Percentiles rank a stretch among this genome's conserved stretches.
phyloP scores from a whole-genome alignment of 2,797 vertebrate species.

The Hoplostethus atlanticus region DNA sequence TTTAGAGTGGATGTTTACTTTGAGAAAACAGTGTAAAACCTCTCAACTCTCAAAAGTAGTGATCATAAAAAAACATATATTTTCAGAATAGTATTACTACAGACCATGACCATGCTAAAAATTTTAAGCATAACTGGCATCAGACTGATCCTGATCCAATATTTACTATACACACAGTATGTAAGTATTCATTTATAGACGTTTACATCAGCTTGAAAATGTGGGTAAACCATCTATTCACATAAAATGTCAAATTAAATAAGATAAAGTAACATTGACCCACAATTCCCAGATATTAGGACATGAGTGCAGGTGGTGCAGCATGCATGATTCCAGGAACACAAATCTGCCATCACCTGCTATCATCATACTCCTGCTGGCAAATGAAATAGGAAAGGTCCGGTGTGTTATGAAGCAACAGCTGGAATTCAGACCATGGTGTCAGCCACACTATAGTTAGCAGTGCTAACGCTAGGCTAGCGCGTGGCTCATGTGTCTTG shows the following conservation, averaged over 20 bases:
- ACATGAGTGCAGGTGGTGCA: constrained; percentile 51
- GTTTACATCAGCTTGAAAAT: too few relatives aligned
- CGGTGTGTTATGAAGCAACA: constrained; percentile 41
- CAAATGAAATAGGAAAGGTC: constrained; percentile 42
- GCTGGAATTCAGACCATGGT: constrained; percentile 65
- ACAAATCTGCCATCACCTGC: constrained; percentile 44
- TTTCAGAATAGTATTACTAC: too few relatives aligned
- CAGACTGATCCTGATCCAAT: too few relatives aligned
- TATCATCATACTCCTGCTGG: constrained; percentile 40
- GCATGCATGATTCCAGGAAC: constrained; percentile 19
- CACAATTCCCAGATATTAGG: constrained; percentile 3
- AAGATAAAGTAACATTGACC: constrained; percentile 1
- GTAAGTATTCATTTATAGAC: too few relatives aligned
- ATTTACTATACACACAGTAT: too few relatives aligned
- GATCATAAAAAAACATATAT: too few relatives aligned
- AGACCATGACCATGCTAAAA: too few relatives aligned
- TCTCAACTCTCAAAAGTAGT: too few relatives aligned
- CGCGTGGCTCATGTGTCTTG: constrained; percentile 58
- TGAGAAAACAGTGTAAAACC: too few relatives aligned
- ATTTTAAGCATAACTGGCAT: too few relatives aligned
- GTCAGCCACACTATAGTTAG: constrained; percentile 75
- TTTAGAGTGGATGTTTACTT: too few relatives aligned
- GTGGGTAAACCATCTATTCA: too few relatives aligned
- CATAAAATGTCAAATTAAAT: background rate
- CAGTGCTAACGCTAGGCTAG: constrained; percentile 40